Evolutionary conservation across 2,113 vertebrate species (phyloP).

Genomic region (Mola mola): DNA sequence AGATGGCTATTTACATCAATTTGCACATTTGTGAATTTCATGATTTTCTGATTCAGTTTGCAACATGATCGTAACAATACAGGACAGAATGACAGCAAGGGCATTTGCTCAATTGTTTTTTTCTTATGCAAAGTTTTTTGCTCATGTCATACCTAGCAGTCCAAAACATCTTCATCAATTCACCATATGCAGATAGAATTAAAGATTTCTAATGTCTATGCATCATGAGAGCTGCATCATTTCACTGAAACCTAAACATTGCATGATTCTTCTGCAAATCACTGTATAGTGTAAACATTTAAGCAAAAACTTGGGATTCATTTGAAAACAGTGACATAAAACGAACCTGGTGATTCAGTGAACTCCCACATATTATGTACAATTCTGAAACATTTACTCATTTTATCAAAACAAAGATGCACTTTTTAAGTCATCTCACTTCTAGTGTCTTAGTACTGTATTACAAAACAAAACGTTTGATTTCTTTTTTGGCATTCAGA

Average conservation of each 20-base stretch:
- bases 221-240: conserved; percentile 28
- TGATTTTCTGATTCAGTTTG: conserved; percentile 54
- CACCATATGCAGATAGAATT: conserved; percentile 32
- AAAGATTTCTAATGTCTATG: conserved; percentile 20
- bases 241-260: conserved; percentile 39
- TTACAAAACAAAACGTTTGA: conserved; percentile 71
- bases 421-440: conserved; percentile 66
- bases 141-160: conserved; percentile 36
- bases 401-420: conserved; percentile 75
- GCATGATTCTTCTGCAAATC: conserved; percentile 40
- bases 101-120: conserved; percentile 45
- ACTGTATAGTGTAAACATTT: conserved; percentile 18
- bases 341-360: conserved; percentile 36
- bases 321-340: conserved; percentile 39
- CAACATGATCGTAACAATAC: conserved; percentile 66
- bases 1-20: conserved; percentile 77
- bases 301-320: conserved; percentile 36
- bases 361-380: conserved; percentile 67
- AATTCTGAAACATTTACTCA: conserved; percentile 67
- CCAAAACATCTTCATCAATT: conserved; percentile 26
- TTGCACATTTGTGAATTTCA: conserved; percentile 70
- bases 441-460: conserved; percentile 68
- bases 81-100: conserved; percentile 51
- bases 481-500: conserved; percentile 77
- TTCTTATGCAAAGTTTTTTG: conserved; percentile 33